These are phyloP conservation scores for Asteroscopus sphinx DNA, from an alignment of 2,888 invertebrate species.

Conservation along the genomic window DNA sequence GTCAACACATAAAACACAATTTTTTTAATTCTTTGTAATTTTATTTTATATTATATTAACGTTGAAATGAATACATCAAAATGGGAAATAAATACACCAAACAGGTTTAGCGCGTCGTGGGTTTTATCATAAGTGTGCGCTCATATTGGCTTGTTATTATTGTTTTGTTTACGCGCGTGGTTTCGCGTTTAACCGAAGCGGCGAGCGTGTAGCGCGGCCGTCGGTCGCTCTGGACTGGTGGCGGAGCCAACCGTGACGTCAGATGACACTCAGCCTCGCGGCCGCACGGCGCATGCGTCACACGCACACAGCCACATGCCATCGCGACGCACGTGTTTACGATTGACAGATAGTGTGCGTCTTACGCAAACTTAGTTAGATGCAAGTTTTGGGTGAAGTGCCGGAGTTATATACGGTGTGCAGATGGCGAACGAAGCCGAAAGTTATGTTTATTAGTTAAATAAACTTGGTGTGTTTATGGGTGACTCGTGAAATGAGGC, in stretches of 20 bases:
- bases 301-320: constrained; percentile 32
- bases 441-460: constrained; percentile 40
- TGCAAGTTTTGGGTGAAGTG: constrained; percentile 47
- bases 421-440: constrained; percentile 38
- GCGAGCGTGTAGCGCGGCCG: constrained; percentile 70
- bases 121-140: constrained; percentile 76
- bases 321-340: constrained; percentile 54
- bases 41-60: constrained; percentile 55
- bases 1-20: constrained; percentile 57
- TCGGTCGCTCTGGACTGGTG: constrained; percentile 70
- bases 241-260: constrained; percentile 70
- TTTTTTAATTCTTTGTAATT: constrained; percentile 35
- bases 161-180: constrained; percentile 80
- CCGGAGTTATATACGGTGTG: constrained; percentile 13
- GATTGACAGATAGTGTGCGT: constrained; percentile 52
- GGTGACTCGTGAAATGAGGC: not conserved
- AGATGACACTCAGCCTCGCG: constrained; percentile 59
- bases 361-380: constrained; percentile 42
- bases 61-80: constrained; percentile 64
- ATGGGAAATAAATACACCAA: constrained; percentile 82
- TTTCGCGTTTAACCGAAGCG: constrained; percentile 67
- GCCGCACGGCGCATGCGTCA: constrained; percentile 60
- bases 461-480: constrained; percentile 22
- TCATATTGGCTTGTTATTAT: constrained; percentile 78
- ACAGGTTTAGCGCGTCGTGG: constrained; percentile 61